Base-by-base conservation (phyloP, 2,888 invertebrate species). In the Dicyrtomina minuta region DNA sequence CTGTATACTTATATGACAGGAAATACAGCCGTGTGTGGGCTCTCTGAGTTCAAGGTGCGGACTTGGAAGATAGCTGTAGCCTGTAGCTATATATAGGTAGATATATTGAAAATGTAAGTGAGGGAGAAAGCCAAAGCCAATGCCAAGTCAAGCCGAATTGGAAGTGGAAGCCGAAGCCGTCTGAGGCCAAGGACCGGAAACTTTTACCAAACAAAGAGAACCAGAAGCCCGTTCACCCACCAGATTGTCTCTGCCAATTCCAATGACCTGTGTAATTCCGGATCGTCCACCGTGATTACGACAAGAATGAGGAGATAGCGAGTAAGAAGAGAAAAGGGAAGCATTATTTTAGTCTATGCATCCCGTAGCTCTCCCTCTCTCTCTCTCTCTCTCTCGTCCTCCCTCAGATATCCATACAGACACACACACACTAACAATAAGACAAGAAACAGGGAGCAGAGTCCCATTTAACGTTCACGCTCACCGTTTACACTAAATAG, bases 181-280 rank as follows among this genome's bases (percentile, higher is more conserved):
- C 4, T 33, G 33, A 33, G 33, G 24, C 53, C 51, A 46, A 51
- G 12, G 39, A 33, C 26, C 22, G 17, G 58, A 58, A 39, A 46
- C 15, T 33, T 33, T 33, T 33, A 33, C 20, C 4, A 46, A 17
- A 58, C 26, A 58, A 20, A n/a, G 58, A 58, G 60, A 60, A 22
- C 20, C 15, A 22, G 49, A 33, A 55, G 33, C 56, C 33, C 62
- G 58, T 59, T 70, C 70, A 70, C 66, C 70, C 70, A 70, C 51
- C 71, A 71, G 71, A 71, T 67, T 70, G 67, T 72, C 70, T 70
- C 70, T 68, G 68, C 67, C 70, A 70, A 70, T 72, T 68, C 70
- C 65, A 72, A 70, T 72, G 72, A 68, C 70, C 72, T 71, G 60
- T 71, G 71, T 65, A 70, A 70, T 49, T 49, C n/a, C 49, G 46